Evolutionary conservation across 1,140 invertebrate genomes (phyloP), one percentile per base, ranked within the genome.

Genomic region (Philopotamus ludificatus): DNA sequence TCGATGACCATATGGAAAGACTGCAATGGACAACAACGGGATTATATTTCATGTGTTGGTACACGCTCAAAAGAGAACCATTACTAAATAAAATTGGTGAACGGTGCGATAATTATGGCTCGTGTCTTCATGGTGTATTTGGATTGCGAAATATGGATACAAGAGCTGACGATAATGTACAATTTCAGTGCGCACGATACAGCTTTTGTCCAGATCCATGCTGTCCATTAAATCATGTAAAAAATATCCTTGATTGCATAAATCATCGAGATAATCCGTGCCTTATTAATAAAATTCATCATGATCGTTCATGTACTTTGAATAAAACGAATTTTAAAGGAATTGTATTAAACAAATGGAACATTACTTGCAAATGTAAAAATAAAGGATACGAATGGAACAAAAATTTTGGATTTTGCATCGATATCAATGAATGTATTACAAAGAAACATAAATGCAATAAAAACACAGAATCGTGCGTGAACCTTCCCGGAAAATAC

Each of bases 191-290:
- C 71, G 84, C 85, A 3, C 65, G 75, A 25, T 86, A 86, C 67
- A 86, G 85, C 73, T 87, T 87, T 75, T 87, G 86, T 75, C 85
- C 85, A 3, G 85, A 87, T 75, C 80, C 81, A 21, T 86, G 84
- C 71, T 87, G 85, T 71, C 79, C 83, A 8, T 67, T 78, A 63
- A 82, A 80, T 68, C 77, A 82, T 60, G 70, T 83, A 10, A 67
- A 67, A n/a, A 65, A 74, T 16, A 69, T 72, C 55, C 71, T 71
- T 25, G 71, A 74, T 10, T 84, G 82, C 65, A 74, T 73, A 53
- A 71, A 79, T 39, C 71, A 72, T 28, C 28, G 57, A 16, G 66
- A 71, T 39, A 83, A 83, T 75, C 81, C 81, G 15, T 84, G 82
- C 65, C 74, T 75, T 28, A 20, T n/a, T 1, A 8, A n/a, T 20